These are phyloP conservation scores for Aromia moschata DNA, from an alignment of 2,888 invertebrate species.

Conservation along the genomic window DNA sequence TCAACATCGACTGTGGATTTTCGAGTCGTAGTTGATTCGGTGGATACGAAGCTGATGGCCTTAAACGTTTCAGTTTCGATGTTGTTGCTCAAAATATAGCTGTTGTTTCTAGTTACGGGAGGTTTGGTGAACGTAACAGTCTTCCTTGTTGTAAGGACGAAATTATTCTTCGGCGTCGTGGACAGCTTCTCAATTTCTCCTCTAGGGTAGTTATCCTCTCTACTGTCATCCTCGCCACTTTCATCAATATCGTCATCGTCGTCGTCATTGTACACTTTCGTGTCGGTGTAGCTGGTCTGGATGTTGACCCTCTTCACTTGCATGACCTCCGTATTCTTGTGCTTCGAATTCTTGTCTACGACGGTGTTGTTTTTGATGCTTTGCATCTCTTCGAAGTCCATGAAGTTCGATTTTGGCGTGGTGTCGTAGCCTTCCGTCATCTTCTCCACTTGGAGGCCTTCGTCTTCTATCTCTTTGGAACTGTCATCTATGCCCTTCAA, in stretches of 20 bases:
- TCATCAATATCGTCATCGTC: too few species aligned
- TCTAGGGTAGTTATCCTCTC: constrained; percentile 15
- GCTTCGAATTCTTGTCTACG: constrained; percentile 50
- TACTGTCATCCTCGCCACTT: background rate
- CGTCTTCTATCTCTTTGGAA: constrained; percentile 36
- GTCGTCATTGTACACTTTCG: constrained; percentile 60
- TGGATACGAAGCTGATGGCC: constrained; percentile 35
- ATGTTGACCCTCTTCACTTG: constrained; percentile 64
- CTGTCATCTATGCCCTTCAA: constrained; percentile 51
- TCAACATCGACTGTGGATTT: constrained; percentile 32
- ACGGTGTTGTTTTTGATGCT: constrained; percentile 49
- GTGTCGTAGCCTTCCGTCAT: constrained; percentile 45
- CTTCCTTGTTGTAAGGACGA: constrained; percentile 42
- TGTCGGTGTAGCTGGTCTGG: constrained; percentile 66
- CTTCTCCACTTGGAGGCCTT: constrained; percentile 39
- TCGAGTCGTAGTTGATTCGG: constrained; percentile 28
- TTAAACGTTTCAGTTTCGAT: constrained; percentile 54
- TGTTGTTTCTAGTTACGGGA: constrained; percentile 44
- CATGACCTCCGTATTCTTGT: constrained; percentile 58
- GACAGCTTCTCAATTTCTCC: constrained; percentile 32
- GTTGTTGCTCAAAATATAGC: constrained; percentile 55
- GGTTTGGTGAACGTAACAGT: constrained; percentile 43
- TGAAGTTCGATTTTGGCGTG: constrained; percentile 41
- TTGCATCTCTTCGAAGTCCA: constrained; percentile 53
- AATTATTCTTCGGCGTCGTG: constrained; percentile 32